Conservation (phyloP, 2,797 vertebrate genomes). For the Crocodylus rhombifer region DNA sequence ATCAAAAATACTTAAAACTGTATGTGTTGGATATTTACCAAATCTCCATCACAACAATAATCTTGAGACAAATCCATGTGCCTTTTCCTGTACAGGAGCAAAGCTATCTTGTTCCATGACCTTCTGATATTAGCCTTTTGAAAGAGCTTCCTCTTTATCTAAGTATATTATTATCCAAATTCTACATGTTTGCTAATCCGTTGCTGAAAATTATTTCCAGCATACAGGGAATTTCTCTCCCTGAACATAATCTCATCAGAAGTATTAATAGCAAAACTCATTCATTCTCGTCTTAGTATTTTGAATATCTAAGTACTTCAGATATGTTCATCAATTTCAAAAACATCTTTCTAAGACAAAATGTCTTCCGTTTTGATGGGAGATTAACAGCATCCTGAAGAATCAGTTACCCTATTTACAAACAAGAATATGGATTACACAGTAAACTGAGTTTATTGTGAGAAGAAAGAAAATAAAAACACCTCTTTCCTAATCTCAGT, state of each 20-base stretch:
- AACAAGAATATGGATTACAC: not conserved
- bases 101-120: slow-evolving; percentile 11
- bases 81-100: slow-evolving; percentile 48
- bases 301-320: not conserved
- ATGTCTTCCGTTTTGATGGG: not conserved
- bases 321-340: not conserved
- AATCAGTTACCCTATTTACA: not conserved
- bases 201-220: not conserved
- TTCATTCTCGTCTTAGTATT: not conserved
- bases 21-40: slow-evolving; percentile 51
- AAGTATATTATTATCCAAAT: rapidly evolving
- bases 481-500: not conserved
- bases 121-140: not conserved
- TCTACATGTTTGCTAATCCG: not conserved
- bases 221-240: not conserved
- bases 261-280: not conserved
- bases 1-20: slow-evolving; percentile 12
- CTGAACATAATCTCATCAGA: not conserved
- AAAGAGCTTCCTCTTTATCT: not conserved
- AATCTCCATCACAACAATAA: slow-evolving; percentile 17
- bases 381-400: not conserved
- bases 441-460: not conserved
- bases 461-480: not conserved
- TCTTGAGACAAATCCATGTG: slow-evolving; percentile 5
- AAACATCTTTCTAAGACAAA: not conserved